Conservation (phyloP, 2,888 invertebrate genomes). For the Athrips mouffetella region DNA sequence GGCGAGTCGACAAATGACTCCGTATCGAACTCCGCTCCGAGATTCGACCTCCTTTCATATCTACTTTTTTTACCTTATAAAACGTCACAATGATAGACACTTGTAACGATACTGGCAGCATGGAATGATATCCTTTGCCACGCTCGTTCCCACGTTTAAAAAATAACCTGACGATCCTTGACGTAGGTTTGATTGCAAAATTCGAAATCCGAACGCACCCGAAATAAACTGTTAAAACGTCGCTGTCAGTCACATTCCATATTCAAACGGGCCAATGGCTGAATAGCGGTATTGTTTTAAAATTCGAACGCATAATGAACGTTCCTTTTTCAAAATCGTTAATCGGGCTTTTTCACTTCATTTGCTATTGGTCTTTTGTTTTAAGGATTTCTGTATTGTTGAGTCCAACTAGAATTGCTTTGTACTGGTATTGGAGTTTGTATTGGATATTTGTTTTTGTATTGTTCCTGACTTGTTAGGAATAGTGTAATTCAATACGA, state of each 20-base stretch:
- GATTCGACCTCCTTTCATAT: slow-evolving; percentile 27
- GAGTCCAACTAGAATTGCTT: slow-evolving; percentile 43
- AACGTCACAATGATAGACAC: slow-evolving; percentile 38
- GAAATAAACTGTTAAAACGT: slow-evolving; percentile 64
- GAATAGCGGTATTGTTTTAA: slow-evolving; percentile 73
- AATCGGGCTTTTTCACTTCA: slow-evolving; percentile 74
- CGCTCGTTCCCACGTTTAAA: slow-evolving; percentile 45
- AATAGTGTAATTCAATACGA: slow-evolving; percentile 72
- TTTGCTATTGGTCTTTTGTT: slow-evolving; percentile 53
- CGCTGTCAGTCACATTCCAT: slow-evolving; percentile 66
- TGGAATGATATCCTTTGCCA: neutral
- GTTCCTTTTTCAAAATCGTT: slow-evolving; percentile 62
- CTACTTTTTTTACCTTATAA: slow-evolving; percentile 28
- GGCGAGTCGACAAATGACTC: slow-evolving; percentile 47
- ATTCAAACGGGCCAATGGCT: slow-evolving; percentile 64
- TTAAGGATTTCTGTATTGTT: slow-evolving; percentile 30
- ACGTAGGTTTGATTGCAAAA: slow-evolving; percentile 36
- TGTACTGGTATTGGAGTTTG: slow-evolving; percentile 30
- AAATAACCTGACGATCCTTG: slow-evolving; percentile 44
- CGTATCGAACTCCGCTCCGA: slow-evolving; percentile 33
- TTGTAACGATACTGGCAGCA: slow-evolving; percentile 27
- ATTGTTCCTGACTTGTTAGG: slow-evolving; percentile 43
- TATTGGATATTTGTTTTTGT: slow-evolving; percentile 30
- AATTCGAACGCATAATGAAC: slow-evolving; percentile 65
- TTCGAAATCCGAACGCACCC: slow-evolving; percentile 41